These are phyloP conservation scores for Medauroidea extradentata DNA, from an alignment of 1,140 invertebrate species.

Conservation along the genomic window DNA sequence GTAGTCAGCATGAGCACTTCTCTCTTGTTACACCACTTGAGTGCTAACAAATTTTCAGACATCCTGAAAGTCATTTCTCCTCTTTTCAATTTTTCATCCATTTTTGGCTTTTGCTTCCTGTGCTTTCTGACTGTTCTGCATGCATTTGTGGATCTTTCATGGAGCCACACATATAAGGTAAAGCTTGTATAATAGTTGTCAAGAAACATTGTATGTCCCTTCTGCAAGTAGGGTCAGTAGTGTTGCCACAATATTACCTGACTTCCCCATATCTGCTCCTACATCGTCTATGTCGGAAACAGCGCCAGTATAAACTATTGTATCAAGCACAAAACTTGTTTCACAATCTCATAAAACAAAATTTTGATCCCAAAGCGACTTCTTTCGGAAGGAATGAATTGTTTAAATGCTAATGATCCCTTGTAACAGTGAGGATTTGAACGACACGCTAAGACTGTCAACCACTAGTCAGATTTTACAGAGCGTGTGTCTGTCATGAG, in stretches of 20 bases:
- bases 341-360: slow-evolving; percentile 8
- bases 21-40: slow-evolving; percentile 32
- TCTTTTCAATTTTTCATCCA: slow-evolving; percentile 28
- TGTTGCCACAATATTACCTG: slow-evolving; percentile 33
- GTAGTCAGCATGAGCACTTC: slow-evolving; percentile 33
- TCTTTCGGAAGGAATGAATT: slow-evolving; percentile 35
- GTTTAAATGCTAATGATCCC: slow-evolving; percentile 21
- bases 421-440: slow-evolving; percentile 29
- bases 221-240: slow-evolving; percentile 29
- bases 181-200: slow-evolving; percentile 42
- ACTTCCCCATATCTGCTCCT: slow-evolving; percentile 25
- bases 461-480: slow-evolving; percentile 19
- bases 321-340: slow-evolving; percentile 28
- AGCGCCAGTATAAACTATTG: slow-evolving; percentile 30
- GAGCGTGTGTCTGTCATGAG: neutral
- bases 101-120: slow-evolving; percentile 29
- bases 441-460: slow-evolving; percentile 2
- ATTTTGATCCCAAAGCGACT: slow-evolving; percentile 34
- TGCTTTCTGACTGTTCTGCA: slow-evolving; percentile 33
- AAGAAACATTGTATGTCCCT: slow-evolving; percentile 34
- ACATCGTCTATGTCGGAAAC: slow-evolving; percentile 12
- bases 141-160: slow-evolving; percentile 29
- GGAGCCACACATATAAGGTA: slow-evolving; percentile 26
- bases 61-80: slow-evolving; percentile 24
- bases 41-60: slow-evolving; percentile 26